phyloP scores from a whole-genome alignment of 2,113 vertebrate genomes.

The Pteropus alecto region DNA sequence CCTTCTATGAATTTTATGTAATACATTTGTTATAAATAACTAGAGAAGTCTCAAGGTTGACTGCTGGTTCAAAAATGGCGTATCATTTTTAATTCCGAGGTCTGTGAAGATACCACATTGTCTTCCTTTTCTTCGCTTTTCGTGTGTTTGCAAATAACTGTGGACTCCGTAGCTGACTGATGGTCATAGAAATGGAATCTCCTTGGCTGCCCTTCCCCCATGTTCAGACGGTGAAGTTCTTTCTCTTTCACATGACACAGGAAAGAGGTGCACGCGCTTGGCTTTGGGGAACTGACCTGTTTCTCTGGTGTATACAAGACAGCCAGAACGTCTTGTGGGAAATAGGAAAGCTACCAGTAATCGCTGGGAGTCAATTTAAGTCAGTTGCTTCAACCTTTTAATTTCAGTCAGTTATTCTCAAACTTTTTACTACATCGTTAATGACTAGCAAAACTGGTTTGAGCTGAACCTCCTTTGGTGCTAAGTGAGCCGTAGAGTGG shows the following conservation, averaged over 20 bases:
- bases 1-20: background rate
- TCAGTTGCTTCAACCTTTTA: conserved; percentile 6
- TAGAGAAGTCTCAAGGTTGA: background rate
- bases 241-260: background rate
- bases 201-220: background rate
- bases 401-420: conserved; percentile 19
- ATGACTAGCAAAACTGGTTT: conserved; percentile 12
- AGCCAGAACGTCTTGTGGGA: background rate
- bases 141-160: background rate
- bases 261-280: background rate
- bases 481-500: background rate
- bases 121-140: background rate
- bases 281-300: background rate
- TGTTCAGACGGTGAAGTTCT: background rate
- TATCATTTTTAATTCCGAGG: background rate
- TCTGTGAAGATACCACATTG: background rate
- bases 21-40: background rate
- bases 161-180: background rate
- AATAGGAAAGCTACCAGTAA: background rate
- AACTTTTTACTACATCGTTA: conserved; percentile 20
- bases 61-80: background rate
- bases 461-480: conserved; percentile 5
- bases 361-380: background rate
- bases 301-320: background rate
- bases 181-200: background rate